Evolutionary conservation across 2,888 invertebrate species (phyloP).

Genomic region (Brachypalpus laphriformis): DNA sequence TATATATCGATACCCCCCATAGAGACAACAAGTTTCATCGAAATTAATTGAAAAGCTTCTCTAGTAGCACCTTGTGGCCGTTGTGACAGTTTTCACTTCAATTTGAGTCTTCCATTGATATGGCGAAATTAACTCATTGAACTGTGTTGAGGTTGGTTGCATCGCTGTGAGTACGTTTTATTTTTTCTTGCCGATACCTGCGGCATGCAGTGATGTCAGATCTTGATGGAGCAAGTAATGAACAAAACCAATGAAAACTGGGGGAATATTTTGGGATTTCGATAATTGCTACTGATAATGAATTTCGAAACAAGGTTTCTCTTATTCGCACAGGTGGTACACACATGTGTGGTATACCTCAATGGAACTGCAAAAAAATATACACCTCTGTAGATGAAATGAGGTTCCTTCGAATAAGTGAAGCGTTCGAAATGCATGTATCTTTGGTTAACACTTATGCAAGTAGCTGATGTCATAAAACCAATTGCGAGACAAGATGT

Average conservation of each 20-base stretch:
- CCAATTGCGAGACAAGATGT: not conserved
- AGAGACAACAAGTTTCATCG: constrained; percentile 4
- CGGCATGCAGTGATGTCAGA: constrained; percentile 26
- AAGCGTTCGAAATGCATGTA: not conserved
- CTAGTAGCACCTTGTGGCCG: constrained; percentile 25
- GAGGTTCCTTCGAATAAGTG: not conserved
- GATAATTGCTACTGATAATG: constrained; percentile 32
- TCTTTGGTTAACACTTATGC: not conserved
- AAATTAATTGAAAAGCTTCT: constrained; percentile 57
- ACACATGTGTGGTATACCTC: not conserved
- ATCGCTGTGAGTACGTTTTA: not conserved
- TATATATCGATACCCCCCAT: not conserved
- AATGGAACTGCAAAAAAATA: not conserved
- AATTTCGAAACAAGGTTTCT: constrained; percentile 47
- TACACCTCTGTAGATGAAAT: not conserved
- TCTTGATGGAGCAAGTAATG: constrained; percentile 37
- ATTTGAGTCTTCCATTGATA: constrained; percentile 9
- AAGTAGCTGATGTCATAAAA: constrained; percentile 9
- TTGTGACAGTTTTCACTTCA: constrained; percentile 58
- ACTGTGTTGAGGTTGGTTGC: not conserved
- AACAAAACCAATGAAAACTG: constrained; percentile 12
- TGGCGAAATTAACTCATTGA: constrained; percentile 33
- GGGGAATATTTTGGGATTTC: constrained; percentile 25
- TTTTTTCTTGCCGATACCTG: not conserved
- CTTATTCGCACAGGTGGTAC: constrained; percentile 16